Evolutionary conservation across 2,888 invertebrate species (phyloP).

Genomic region (Sesamia inferens): DNA sequence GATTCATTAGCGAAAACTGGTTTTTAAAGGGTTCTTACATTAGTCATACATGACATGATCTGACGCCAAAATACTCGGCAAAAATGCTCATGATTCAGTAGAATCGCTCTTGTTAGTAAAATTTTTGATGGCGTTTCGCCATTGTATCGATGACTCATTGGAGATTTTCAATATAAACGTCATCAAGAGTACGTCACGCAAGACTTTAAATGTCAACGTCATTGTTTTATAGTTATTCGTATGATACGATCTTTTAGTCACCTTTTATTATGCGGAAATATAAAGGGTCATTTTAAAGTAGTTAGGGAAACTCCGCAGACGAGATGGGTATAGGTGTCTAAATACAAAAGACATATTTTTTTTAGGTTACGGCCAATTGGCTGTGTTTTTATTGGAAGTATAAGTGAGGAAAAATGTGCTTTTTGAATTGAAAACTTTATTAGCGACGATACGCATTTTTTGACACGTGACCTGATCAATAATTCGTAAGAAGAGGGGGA

Average conservation of each 20-base stretch:
- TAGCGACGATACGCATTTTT: no score
- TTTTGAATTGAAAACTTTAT: no score
- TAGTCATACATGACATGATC: constrained; percentile 5
- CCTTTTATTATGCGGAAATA: constrained; percentile 5
- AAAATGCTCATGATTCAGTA: constrained; percentile 30
- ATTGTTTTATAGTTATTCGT: not conserved
- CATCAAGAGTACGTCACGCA: not conserved
- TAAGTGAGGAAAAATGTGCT: no score
- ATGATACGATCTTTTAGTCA: constrained; percentile 24
- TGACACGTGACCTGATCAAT: no score
- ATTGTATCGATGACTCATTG: constrained; percentile 31
- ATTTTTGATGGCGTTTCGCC: constrained; percentile 1
- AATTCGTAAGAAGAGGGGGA: no score
- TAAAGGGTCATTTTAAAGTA: no score
- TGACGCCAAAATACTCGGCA: not conserved
- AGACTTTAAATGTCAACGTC: constrained; percentile 23
- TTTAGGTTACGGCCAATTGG: no score
- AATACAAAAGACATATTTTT: no score
- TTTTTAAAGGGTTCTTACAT: not conserved
- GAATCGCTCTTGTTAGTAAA: not conserved
- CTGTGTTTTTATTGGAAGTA: no score
- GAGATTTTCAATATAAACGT: constrained; percentile 31
- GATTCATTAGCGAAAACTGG: constrained; percentile 16
- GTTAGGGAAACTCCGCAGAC: no score
- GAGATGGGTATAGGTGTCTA: no score